Percentiles rank a stretch among this genome's conserved stretches.
These are phyloP conservation scores for Etheostoma spectabile DNA, from an alignment of 2,113 vertebrate species.

Conservation along the genomic window DNA sequence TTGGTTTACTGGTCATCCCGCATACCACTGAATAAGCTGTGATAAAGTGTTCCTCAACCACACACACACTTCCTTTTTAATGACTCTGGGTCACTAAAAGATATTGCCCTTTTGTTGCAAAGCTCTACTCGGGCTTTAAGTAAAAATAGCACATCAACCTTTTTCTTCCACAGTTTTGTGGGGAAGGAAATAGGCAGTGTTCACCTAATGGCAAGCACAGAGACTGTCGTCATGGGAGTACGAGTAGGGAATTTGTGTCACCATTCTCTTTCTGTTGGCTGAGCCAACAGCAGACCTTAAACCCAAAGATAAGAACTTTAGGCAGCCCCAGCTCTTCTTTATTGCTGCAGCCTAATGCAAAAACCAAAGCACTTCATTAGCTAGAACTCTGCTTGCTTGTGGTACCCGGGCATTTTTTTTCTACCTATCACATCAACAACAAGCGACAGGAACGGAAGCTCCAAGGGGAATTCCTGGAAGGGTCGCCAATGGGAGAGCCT, in stretches of 20 bases:
- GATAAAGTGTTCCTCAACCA: slow-evolving; percentile 63
- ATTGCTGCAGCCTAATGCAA: slow-evolving; percentile 45
- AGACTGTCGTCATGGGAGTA: slow-evolving; percentile 77
- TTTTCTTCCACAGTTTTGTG: slow-evolving; percentile 67
- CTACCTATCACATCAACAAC: slow-evolving; percentile 43
- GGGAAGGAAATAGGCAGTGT: slow-evolving; percentile 74
- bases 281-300: slow-evolving; percentile 47
- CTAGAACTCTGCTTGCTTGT: slow-evolving; percentile 46
- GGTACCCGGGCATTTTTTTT: slow-evolving; percentile 51
- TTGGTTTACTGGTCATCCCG: slow-evolving; percentile 42
- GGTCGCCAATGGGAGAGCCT: slow-evolving; percentile 6
- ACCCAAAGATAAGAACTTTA: slow-evolving; percentile 71
- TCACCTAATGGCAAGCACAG: slow-evolving; percentile 66
- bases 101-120: slow-evolving; percentile 52
- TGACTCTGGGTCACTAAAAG: slow-evolving; percentile 57
- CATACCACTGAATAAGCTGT: slow-evolving; percentile 56
- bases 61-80: slow-evolving; percentile 61
- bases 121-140: slow-evolving; percentile 31
- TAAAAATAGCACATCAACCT: slow-evolving; percentile 71
- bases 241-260: slow-evolving; percentile 72
- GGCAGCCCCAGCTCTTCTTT: slow-evolving; percentile 49
- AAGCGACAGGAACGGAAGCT: slow-evolving; percentile 63
- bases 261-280: slow-evolving; percentile 69
- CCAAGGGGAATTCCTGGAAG: slow-evolving; percentile 55
- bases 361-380: slow-evolving; percentile 51